These are phyloP conservation scores for Drosophila subpulchrella DNA, from an alignment of 1,140 invertebrate species.

Conservation along the genomic window DNA sequence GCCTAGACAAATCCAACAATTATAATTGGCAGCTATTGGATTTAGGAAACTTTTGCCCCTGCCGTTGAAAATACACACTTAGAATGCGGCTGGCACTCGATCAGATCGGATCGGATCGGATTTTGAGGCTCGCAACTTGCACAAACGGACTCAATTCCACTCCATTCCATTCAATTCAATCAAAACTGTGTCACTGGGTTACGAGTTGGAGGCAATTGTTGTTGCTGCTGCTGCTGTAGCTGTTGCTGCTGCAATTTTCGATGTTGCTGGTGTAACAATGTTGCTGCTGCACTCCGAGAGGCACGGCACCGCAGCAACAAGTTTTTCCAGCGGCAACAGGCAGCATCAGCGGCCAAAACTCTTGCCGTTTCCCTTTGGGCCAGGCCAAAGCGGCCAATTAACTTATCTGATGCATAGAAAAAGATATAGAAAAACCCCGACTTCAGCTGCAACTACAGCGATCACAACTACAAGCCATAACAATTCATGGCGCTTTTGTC, in stretches of 20 bases:
- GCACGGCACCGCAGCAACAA: constrained; percentile 27
- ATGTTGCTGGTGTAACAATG: constrained; percentile 23
- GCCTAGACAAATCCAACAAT: not conserved
- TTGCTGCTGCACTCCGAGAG: constrained; percentile 31
- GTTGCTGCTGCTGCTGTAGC: constrained; percentile 11
- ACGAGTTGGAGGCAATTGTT: constrained; percentile 23
- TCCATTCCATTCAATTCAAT: constrained; percentile 32
- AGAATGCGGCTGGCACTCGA: constrained; percentile 24
- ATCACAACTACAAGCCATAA: constrained; percentile 19
- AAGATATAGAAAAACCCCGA: constrained; percentile 11
- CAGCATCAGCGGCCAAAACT: constrained; percentile 10
- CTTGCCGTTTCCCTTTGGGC: constrained; percentile 70
- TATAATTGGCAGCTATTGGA: constrained; percentile 4
- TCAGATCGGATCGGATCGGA: constrained; percentile 24
- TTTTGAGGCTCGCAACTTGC: constrained; percentile 12
- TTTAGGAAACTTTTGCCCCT: constrained; percentile 3
- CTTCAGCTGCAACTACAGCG: constrained; percentile 40
- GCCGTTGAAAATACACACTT: constrained; percentile 7
- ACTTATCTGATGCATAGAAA: constrained; percentile 68
- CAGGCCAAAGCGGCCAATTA: constrained; percentile 80
- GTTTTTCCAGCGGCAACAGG: constrained; percentile 28
- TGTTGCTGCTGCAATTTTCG: constrained; percentile 18
- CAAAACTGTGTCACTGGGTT: constrained; percentile 75
- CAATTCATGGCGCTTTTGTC: constrained; percentile 53
- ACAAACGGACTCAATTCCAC: constrained; percentile 28